Evolutionary conservation across 2,113 vertebrate species (phyloP).

Genomic region (Hyaena hyaena): DNA sequence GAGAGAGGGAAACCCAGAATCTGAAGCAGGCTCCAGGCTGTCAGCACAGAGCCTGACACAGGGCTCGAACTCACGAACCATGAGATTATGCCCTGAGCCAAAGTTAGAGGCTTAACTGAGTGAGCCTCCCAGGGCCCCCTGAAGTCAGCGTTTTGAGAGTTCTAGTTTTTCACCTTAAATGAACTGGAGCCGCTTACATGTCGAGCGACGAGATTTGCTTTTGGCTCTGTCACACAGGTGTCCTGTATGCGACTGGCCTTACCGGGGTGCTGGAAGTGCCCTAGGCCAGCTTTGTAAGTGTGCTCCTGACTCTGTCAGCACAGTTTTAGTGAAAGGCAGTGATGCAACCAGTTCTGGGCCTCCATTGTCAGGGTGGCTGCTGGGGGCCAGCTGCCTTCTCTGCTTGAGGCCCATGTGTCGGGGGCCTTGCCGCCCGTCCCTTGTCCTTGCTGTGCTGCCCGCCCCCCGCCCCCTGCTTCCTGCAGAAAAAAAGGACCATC

Average conservation of each 20-base stretch:
- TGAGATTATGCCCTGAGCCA: no score
- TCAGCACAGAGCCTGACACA: no score
- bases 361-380: not conserved
- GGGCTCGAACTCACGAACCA: no score
- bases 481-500: not conserved
- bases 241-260: not conserved
- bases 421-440: not conserved
- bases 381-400: not conserved
- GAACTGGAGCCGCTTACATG: not conserved
- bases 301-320: fast-evolving
- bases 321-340: not conserved
- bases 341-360: not conserved
- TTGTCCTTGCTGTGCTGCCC: not conserved
- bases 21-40: no score
- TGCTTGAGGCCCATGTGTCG: not conserved
- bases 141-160: not conserved
- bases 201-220: not conserved
- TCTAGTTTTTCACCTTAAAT: not conserved
- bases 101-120: no score
- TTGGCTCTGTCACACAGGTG: no score
- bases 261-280: not conserved
- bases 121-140: no score
- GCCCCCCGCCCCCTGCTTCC: fast-evolving
- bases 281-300: not conserved
- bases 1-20: no score